A percentile compares a stretch with the other conserved stretches of the same genome.
Evolutionary conservation across 2,113 vertebrate genomes (phyloP).

Genomic region (Dipodomys stephensi): DNA sequence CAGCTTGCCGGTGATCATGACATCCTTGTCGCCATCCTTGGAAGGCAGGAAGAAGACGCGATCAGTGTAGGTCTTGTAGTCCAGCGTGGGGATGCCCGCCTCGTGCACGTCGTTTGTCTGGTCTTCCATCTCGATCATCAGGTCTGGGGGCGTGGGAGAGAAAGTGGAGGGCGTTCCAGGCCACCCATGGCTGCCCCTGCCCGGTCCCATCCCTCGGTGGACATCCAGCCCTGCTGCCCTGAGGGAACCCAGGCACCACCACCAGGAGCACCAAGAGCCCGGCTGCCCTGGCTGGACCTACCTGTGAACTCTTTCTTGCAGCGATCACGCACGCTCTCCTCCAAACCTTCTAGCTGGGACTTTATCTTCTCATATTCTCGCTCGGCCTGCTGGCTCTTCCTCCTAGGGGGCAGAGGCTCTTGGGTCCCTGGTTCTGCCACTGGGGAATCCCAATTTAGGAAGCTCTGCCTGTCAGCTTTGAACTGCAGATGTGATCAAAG

Average conservation of each 20-base stretch:
- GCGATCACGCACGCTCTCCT: conserved; percentile 97
- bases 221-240: not conserved
- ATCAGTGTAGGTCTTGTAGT: conserved; percentile 97
- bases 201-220: not conserved
- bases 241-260: not conserved
- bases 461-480: not conserved
- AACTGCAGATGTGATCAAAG: not conserved
- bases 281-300: conserved; percentile 51
- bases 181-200: fast-evolving
- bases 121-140: conserved; percentile 99
- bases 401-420: conserved; percentile 84
- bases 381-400: conserved; percentile 97
- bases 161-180: not conserved
- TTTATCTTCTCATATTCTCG: conserved; percentile 97
- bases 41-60: conserved; percentile 97
- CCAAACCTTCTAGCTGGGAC: conserved; percentile 95
- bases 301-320: conserved; percentile 99
- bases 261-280: not conserved
- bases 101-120: conserved; percentile 96
- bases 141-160: conserved; percentile 85
- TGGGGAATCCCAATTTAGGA: not conserved
- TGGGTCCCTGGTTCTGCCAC: not conserved
- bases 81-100: conserved; percentile 95
- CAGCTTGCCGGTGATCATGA: conserved; percentile 94
- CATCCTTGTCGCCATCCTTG: conserved; percentile 94